Percentiles rank a stretch among this genome's conserved stretches.
phyloP scores from a whole-genome alignment of 2,797 vertebrate species.

The Oryzias dopingdopingensis region DNA sequence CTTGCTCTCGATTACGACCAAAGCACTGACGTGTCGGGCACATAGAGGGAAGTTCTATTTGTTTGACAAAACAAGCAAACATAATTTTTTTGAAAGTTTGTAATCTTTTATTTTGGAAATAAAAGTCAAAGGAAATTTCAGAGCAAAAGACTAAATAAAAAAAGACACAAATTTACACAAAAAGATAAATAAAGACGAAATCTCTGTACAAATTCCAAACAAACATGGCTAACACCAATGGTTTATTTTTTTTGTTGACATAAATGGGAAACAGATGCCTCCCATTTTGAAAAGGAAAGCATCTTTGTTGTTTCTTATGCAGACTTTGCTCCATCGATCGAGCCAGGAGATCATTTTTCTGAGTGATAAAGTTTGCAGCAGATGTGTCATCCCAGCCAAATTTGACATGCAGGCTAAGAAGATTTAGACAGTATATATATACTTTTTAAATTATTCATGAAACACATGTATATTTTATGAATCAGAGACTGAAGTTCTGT shows the following conservation, averaged over 20 bases:
- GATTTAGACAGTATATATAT: slow-evolving; percentile 1
- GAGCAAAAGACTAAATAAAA: background rate
- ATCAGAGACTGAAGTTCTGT: slow-evolving; percentile 21
- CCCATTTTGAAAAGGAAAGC: background rate
- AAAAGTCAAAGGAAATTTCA: slow-evolving; percentile 25
- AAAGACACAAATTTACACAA: background rate
- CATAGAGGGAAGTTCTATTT: slow-evolving; percentile 22
- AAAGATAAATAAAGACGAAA: background rate
- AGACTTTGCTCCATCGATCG: background rate
- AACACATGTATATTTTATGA: slow-evolving; percentile 43
- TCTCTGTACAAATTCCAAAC: slow-evolving; percentile 1
- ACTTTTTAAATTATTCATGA: slow-evolving; percentile 10
- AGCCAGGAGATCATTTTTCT: background rate
- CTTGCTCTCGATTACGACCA: slow-evolving; percentile 52
- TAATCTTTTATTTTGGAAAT: slow-evolving; percentile 29
- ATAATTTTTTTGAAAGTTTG: background rate
- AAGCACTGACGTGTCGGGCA: slow-evolving; percentile 37
- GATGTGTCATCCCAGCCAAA: background rate
- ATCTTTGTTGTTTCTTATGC: background rate
- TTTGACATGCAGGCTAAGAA: background rate
- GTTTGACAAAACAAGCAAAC: background rate
- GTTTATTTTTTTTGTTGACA: background rate
- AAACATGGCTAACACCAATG: background rate
- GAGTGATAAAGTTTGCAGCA: background rate
- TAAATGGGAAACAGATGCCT: background rate